Base-by-base conservation (phyloP, 2,113 vertebrate species). In the Cololabis saira region DNA sequence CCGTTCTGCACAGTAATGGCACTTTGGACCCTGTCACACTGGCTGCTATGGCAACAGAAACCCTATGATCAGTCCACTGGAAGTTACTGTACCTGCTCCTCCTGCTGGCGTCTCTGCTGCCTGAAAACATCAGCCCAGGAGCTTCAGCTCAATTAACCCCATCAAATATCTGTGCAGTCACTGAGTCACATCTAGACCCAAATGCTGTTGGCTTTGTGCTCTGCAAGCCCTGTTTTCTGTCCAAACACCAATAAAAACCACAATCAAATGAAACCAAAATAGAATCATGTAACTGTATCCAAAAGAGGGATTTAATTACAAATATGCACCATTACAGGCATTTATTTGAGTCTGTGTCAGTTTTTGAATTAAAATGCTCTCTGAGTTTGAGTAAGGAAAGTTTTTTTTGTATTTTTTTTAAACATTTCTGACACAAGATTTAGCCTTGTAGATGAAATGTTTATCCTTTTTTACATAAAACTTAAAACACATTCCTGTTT, bases 191-290 rank as follows among this genome's bases (percentile, higher is more conserved):
- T 45, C 16, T 22, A 43, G 16, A 51, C n/a, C 22, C 16, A 42
- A 47, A 53, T 7, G 5, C 7, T 18, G 10, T 45, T 8, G 49
- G 11, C 6, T 41, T 53, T 42, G 17, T 22, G 21, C 27, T 18
- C 2, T n/a, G 30, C 12, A 54, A 22, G 48, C 30, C 2, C 43
- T 13, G 19, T 30, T 33, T 41, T 27, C 18, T 41, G 22, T 54
- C 37, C 1, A 47, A 61, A 48, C 17, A 61, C 59, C 61, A 64
- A 10, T 15, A 64, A 64, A 44, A 43, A 44, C 21, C 33, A 54
- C 18, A 2, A 62, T 51, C 15, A 24, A 41, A 52, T 50, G 12
- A 63, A 14, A 52, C 15, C 19, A 42, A 21, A 40, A 22, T 13
- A 22, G 5, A 12, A 15, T 33, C 17, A 5, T 18, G 57, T 45